Percentiles rank a stretch among this genome's conserved stretches.
Conservation (phyloP, 2,888 invertebrate genomes). For the Dynastes maya region DNA sequence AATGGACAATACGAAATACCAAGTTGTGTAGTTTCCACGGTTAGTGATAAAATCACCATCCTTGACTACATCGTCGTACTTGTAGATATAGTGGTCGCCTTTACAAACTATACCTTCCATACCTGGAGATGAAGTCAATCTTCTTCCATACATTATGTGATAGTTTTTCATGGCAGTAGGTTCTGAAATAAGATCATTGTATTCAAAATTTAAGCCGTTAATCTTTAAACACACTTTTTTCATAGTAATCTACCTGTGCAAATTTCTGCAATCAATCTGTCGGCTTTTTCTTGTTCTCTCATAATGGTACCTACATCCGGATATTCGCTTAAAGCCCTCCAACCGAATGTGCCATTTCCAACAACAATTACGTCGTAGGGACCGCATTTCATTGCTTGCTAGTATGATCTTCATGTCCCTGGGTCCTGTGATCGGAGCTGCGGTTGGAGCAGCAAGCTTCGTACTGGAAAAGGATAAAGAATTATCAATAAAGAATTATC, state of each 20-base stretch:
- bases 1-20: conserved; percentile 88
- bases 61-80: conserved; percentile 66
- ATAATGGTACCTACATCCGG: conserved; percentile 55
- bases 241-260: conserved; percentile 55
- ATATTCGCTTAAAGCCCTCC: conserved; percentile 54
- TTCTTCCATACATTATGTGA: conserved; percentile 55
- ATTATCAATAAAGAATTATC: no score
- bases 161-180: conserved; percentile 56
- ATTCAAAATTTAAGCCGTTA: neutral
- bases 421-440: conserved; percentile 55
- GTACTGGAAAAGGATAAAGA: conserved; percentile 10
- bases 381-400: conserved; percentile 56
- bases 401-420: conserved; percentile 56
- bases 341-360: conserved; percentile 55
- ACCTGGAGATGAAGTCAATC: conserved; percentile 55
- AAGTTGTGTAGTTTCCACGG: conserved; percentile 92
- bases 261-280: conserved; percentile 56
- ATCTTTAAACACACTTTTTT: neutral
- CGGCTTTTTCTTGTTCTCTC: conserved; percentile 56
- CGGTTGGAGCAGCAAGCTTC: conserved; percentile 55
- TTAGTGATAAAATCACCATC: conserved; percentile 82
- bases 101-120: conserved; percentile 55
- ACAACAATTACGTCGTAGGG: conserved; percentile 56
- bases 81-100: conserved; percentile 57
- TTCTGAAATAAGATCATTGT: conserved; percentile 51